These are phyloP conservation scores for Sarcophilus harrisii DNA, from an alignment of 2,797 vertebrate genomes.

Conservation along the genomic window DNA sequence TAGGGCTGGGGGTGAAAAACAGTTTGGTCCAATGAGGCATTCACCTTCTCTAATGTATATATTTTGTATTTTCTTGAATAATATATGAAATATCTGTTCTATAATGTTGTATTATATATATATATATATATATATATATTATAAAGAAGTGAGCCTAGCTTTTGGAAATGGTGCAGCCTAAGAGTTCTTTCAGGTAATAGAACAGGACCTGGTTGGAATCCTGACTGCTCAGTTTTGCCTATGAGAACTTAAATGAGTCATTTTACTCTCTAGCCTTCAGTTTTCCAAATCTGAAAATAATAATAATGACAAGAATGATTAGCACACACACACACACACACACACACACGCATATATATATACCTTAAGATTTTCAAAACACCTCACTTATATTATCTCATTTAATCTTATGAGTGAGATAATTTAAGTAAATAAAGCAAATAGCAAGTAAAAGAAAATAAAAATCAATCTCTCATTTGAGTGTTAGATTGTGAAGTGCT, in stretches of 20 bases:
- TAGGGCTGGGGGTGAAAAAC: neutral
- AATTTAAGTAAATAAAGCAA: neutral
- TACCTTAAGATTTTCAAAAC: neutral
- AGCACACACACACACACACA: neutral
- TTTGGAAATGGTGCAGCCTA: neutral
- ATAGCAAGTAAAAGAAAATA: neutral
- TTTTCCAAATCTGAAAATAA: neutral
- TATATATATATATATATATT: too few relatives aligned
- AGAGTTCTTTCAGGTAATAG: neutral
- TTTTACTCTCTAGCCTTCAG: neutral
- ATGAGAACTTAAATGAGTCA: neutral
- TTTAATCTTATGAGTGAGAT: neutral
- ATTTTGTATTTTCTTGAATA: too few relatives aligned
- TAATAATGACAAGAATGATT: neutral
- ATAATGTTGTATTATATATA: too few relatives aligned
- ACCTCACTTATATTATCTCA: neutral
- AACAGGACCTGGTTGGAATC: neutral
- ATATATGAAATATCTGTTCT: too few relatives aligned
- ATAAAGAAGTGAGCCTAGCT: neutral
- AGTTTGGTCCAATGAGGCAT: neutral
- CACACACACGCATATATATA: neutral
- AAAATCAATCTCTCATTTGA: neutral
- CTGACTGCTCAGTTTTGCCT: neutral
- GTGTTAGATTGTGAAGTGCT: neutral
- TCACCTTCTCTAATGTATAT: neutral